Base-by-base conservation (phyloP, 2,113 vertebrate species). In the Pituophis catenifer region DNA sequence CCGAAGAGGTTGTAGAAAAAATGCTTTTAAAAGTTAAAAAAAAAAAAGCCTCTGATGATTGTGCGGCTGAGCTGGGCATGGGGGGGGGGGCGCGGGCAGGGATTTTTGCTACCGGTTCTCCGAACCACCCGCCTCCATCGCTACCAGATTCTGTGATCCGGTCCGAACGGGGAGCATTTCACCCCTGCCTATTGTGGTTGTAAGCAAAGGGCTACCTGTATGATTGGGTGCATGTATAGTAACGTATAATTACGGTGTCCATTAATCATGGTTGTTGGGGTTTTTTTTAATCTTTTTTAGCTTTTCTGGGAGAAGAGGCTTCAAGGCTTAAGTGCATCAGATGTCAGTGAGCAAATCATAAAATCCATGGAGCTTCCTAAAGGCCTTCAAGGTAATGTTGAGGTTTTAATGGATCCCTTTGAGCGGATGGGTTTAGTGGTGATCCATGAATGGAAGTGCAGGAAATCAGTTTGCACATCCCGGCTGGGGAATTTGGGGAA, bases 221-320 rank as follows among this genome's bases (percentile, higher is more conserved):
- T 87, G 26, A 6, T 26, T 88, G 26, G 48, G 48, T 8, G 11
- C 6, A 13, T 29, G 3, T 17, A 33, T 88, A 33, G 6, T n/a
- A 88, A 88, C 0, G 8, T 7, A 88, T 54, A 54, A 19, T 75
- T 75, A 75, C 23, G 12, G 15, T 87, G 15, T 24, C 86, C 24
- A 87, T 87, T 87, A 24, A 52, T 24, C 5, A 87, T 86, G 38
- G 57, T 17, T 54, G 11, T 54, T 53, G 55, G 24, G 48, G 11
- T 21, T 54, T 62, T 26, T 24, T n/a, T 91, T 48, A 89, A 92
- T 2, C 4, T 50, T 95, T 59, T 96, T 62, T 97, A 99, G 99
- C 97, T 99, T 93, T 99, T 99, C 94, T 99, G 99, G 99, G 99
- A 99, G 97, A 98, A 98, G 97, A 97, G 99, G 93, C 97, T 99